Conservation (phyloP, 37 sponge, comb jelly and placozoan genomes). For the Aplysina aerophoba region DNA sequence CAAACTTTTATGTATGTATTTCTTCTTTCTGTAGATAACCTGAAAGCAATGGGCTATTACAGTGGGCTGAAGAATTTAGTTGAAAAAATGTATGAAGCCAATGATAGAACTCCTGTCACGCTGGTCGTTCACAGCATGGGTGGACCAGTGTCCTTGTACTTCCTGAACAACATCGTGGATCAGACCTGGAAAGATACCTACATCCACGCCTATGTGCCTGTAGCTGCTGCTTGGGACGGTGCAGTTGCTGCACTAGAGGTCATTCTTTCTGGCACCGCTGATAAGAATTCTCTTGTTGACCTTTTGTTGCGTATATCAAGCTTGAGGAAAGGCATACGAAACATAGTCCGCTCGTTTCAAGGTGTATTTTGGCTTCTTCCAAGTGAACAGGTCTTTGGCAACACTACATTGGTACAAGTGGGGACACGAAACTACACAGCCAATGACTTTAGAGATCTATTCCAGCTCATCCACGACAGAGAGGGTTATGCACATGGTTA, state of each 20-base stretch:
- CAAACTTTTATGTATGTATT: no score
- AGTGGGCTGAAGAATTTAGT: constrained; percentile 20
- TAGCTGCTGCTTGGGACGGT: constrained; percentile 61
- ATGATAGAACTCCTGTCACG: constrained; percentile 29
- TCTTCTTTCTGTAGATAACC: constrained; percentile 8
- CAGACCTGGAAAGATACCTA: constrained; percentile 67
- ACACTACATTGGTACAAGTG: constrained; percentile 24
- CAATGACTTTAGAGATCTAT: constrained; percentile 59
- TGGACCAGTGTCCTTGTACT: constrained; percentile 45
- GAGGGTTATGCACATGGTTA: constrained; percentile 39
- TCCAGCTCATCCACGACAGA: constrained; percentile 6
- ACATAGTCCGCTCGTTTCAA: neutral
- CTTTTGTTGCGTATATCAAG: neutral
- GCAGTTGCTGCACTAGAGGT: neutral
- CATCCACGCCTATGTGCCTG: constrained; percentile 55
- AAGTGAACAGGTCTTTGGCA: constrained; percentile 14
- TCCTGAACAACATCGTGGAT: constrained; percentile 45
- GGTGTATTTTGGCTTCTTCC: constrained; percentile 27
- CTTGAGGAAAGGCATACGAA: neutral
- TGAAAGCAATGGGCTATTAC: constrained; percentile 32
- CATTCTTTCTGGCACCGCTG: neutral
- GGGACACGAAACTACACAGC: constrained; percentile 69
- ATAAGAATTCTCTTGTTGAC: neutral
- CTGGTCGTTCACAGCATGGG: constrained; percentile 65
- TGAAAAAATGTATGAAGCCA: constrained; percentile 43